A percentile compares a stretch with the other conserved stretches of the same genome.
These are phyloP conservation scores for Psittacara wagleri DNA, from an alignment of 2,113 vertebrate genomes.

Conservation along the genomic window DNA sequence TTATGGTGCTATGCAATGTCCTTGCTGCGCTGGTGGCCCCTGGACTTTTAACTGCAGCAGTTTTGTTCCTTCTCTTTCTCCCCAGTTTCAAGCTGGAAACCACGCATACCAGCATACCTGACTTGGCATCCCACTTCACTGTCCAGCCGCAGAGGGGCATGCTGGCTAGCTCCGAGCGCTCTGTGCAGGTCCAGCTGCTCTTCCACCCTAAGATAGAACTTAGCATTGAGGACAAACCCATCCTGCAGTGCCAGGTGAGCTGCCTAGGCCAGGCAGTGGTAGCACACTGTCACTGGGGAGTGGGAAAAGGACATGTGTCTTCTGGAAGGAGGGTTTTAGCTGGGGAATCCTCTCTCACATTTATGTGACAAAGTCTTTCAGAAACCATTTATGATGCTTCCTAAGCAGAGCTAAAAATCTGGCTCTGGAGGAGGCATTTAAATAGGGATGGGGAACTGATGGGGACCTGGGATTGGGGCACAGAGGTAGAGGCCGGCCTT, in stretches of 20 bases:
- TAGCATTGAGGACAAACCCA: constrained; percentile 72
- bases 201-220: constrained; percentile 81
- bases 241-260: constrained; percentile 86
- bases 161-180: constrained; percentile 69
- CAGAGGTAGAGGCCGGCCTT: not conserved
- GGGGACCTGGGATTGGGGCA: too few species aligned
- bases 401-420: not conserved
- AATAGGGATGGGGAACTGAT: not conserved
- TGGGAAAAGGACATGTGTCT: rapidly evolving
- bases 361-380: not conserved
- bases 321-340: not conserved
- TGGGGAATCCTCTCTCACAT: not conserved
- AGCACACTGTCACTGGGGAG: not conserved
- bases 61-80: not conserved
- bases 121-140: constrained; percentile 76
- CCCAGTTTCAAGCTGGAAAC: constrained; percentile 80
- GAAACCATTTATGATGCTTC: not conserved
- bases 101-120: not conserved
- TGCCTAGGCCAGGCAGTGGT: not conserved
- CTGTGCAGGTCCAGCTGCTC: constrained; percentile 71
- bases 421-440: not conserved
- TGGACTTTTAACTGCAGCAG: not conserved
- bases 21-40: not conserved
- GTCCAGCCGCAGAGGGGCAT: constrained; percentile 77
- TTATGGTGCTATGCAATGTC: not conserved